Conservation (phyloP, 2,113 vertebrate species). For the Chrysemys picta region DNA sequence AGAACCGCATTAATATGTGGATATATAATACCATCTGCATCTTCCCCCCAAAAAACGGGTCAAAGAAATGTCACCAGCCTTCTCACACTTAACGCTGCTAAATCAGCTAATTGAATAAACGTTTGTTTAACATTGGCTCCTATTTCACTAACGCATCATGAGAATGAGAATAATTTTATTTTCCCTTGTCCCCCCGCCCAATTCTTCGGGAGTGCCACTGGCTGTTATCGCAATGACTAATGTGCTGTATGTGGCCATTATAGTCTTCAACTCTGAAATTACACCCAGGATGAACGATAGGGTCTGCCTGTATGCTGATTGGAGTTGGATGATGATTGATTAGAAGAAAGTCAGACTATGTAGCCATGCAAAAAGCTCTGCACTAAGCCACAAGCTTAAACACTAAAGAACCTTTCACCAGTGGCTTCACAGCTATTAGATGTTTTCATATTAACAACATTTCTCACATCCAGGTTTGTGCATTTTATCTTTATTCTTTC, state of each 20-base stretch:
- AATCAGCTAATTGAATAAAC: slow-evolving; percentile 71
- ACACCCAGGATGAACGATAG: slow-evolving; percentile 75
- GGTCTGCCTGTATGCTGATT: slow-evolving; percentile 73
- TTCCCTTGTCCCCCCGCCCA: slow-evolving; percentile 18
- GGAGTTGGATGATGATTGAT: slow-evolving; percentile 80
- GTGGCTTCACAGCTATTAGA: slow-evolving; percentile 75
- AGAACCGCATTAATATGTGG: not conserved
- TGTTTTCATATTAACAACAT: slow-evolving; percentile 80
- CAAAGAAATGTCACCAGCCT: slow-evolving; percentile 54
- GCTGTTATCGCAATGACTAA: slow-evolving; percentile 63
- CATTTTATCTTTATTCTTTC: slow-evolving; percentile 97
- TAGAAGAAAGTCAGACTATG: slow-evolving; percentile 68
- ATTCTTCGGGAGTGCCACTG: slow-evolving; percentile 42
- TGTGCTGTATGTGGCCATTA: slow-evolving; percentile 69
- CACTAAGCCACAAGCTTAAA: slow-evolving; percentile 72
- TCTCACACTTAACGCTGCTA: slow-evolving; percentile 60
- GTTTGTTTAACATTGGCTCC: slow-evolving; percentile 72
- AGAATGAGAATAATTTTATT: slow-evolving; percentile 65
- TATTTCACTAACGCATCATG: slow-evolving; percentile 55
- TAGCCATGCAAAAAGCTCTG: slow-evolving; percentile 71
- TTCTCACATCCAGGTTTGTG: slow-evolving; percentile 83
- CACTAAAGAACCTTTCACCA: slow-evolving; percentile 68
- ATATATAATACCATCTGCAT: not conserved
- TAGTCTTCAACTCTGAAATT: slow-evolving; percentile 73
- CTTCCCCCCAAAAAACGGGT: not conserved